These are phyloP conservation scores for Chitala chitala DNA, from an alignment of 2,113 vertebrate species.

Conservation along the genomic window DNA sequence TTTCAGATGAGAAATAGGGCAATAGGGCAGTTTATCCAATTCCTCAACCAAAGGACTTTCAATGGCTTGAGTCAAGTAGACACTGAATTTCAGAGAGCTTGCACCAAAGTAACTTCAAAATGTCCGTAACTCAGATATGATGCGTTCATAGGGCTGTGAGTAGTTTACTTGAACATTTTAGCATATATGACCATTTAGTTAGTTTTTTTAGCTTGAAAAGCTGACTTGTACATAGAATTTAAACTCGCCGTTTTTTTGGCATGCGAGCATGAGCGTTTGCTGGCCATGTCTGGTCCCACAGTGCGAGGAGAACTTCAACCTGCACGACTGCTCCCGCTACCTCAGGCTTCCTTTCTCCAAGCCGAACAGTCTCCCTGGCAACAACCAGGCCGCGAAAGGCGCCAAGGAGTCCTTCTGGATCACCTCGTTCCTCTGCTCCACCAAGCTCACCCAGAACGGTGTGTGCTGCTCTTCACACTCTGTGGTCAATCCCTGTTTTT, in stretches of 20 bases:
- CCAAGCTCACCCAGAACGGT: constrained; percentile 98
- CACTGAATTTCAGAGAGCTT: too few relatives aligned
- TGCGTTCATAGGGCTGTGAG: too few relatives aligned
- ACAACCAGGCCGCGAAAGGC: constrained; percentile 81
- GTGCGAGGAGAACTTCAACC: constrained; percentile 89
- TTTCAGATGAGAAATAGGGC: background rate
- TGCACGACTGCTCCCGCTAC: constrained; percentile 87
- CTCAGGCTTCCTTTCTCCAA: constrained; percentile 91
- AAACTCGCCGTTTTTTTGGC: too few relatives aligned
- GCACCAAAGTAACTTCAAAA: too few relatives aligned
- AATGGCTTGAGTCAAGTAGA: too few relatives aligned
- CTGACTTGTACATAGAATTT: too few relatives aligned
- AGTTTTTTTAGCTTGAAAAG: too few relatives aligned
- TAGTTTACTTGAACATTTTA: too few relatives aligned
- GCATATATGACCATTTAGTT: too few relatives aligned
- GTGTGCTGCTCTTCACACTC: constrained; percentile 21
- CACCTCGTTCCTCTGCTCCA: constrained; percentile 96
- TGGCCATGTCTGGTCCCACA: constrained; percentile 38
- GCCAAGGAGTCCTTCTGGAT: constrained; percentile 97
- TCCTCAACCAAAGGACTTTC: constrained; percentile 1
- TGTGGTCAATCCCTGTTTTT: too few relatives aligned
- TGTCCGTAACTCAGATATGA: too few relatives aligned
- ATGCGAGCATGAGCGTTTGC: background rate
- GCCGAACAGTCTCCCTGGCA: constrained; percentile 78
- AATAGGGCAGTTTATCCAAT: constrained; percentile 8